A percentile compares a stretch with the other conserved stretches of the same genome.
Evolutionary conservation across 2,113 vertebrate genomes (phyloP).

Genomic region (Tragelaphus buxtoni): DNA sequence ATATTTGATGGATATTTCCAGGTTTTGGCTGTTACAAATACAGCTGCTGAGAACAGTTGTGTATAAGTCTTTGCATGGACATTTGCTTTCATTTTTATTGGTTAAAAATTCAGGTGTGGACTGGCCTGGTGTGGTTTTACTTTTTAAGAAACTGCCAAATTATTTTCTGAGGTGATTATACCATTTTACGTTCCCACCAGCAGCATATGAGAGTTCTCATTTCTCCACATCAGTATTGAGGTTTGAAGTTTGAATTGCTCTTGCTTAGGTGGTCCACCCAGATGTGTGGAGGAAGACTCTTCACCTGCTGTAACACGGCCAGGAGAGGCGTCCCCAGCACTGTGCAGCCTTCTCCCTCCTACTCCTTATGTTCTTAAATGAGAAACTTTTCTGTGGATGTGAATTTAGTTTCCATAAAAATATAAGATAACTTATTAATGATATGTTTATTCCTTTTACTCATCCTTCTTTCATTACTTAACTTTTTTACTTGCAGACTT

Average conservation of each 20-base stretch:
- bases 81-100: not conserved
- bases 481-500: not conserved
- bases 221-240: not conserved
- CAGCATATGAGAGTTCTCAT: rapidly evolving
- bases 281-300: not conserved
- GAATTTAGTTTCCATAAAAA: not conserved
- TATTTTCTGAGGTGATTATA: not conserved
- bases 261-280: not conserved
- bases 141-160: not conserved
- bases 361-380: not conserved
- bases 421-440: not conserved
- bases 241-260: not conserved
- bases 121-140: not conserved
- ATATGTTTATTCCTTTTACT: not conserved
- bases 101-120: not conserved
- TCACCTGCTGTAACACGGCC: rapidly evolving
- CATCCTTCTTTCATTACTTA: not conserved
- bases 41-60: not conserved
- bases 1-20: not conserved
- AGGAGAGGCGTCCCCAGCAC: not conserved
- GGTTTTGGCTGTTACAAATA: not conserved
- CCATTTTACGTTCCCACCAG: not conserved
- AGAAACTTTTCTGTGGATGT: not conserved
- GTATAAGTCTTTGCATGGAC: not conserved
- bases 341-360: not conserved